Conservation (phyloP, 2,113 vertebrate species). For the Megaptera novaeangliae region DNA sequence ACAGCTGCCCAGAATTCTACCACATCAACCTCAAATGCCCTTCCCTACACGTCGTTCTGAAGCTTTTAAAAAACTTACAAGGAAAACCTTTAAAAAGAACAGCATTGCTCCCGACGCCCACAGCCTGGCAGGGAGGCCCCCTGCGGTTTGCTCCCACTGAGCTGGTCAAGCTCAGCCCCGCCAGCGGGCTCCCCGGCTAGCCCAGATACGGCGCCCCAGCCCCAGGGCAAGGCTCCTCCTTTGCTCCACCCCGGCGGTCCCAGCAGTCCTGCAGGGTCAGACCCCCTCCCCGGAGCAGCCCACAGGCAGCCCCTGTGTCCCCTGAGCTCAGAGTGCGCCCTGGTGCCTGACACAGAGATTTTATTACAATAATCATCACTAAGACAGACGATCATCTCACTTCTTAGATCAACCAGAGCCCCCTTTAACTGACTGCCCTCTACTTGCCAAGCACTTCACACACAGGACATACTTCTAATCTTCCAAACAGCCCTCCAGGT, state of each 20-base stretch:
- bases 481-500: neutral
- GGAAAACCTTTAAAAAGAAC: neutral
- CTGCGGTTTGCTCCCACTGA: rapidly evolving
- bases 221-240: neutral
- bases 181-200: neutral
- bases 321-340: neutral
- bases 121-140: neutral
- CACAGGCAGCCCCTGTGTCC: rapidly evolving
- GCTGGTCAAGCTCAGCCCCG: neutral
- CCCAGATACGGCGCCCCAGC: neutral
- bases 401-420: neutral
- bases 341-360: rapidly evolving
- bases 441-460: neutral
- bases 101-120: rapidly evolving
- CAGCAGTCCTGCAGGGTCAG: rapidly evolving
- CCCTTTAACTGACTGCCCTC: neutral
- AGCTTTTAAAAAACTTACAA: neutral
- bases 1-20: neutral
- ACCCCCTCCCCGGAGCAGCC: neutral
- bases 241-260: rapidly evolving
- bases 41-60: neutral
- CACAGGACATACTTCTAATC: rapidly evolving
- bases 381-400: neutral
- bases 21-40: neutral
- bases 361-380: neutral